Evolutionary conservation across 2,797 vertebrate genomes (phyloP), one percentile per base, ranked within the genome.

Genomic region (Myiothlypis chrysogaster): DNA sequence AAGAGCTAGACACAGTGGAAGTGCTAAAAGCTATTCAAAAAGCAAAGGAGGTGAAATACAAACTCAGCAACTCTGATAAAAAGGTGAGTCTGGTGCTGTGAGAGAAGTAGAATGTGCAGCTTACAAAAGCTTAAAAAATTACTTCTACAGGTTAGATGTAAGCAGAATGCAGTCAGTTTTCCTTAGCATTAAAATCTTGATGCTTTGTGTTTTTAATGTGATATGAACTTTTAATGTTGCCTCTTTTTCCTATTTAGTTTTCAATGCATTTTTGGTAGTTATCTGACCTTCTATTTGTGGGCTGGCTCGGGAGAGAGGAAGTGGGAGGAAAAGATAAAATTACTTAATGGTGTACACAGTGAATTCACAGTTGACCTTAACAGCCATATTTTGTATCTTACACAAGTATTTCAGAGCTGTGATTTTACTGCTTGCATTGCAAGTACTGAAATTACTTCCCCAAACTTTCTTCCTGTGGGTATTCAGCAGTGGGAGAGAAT

Each of bases 11-110:
- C 97, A 99, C 99, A 0, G 99, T 99, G 61, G 99, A 99, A 97
- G 99, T 99, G 63, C 94, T 99, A 52, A 99, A 99, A 98, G 99
- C 99, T 83, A 99, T 99, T 97, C 99, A 99, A 96, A 99, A 99
- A 98, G 99, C 99, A 96, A 99, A 99, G 97, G 99, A 99, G 94
- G 98, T 98, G 83, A 99, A 99, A 97, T 98, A 98, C 93, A 97
- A 98, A 95, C 98, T 99, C 98, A 98, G 98, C 94, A 98, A 97
- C 97, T 89, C 96, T 16, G 98, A 99, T 83, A 99, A 98, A 97
- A 99, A 99, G 99, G 99, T 99, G 97, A 88, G 97, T 68, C 43
- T 44, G 32, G 41, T 69, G 19, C n/a, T 20, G 21, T 39, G 39
- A 41, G 49, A 75, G 39, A 55, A 72, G 35, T 53, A 46, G 21